Evolutionary conservation across 1,140 invertebrate genomes (phyloP), one percentile per base, ranked within the genome.

Genomic region (Papilio dardanus): DNA sequence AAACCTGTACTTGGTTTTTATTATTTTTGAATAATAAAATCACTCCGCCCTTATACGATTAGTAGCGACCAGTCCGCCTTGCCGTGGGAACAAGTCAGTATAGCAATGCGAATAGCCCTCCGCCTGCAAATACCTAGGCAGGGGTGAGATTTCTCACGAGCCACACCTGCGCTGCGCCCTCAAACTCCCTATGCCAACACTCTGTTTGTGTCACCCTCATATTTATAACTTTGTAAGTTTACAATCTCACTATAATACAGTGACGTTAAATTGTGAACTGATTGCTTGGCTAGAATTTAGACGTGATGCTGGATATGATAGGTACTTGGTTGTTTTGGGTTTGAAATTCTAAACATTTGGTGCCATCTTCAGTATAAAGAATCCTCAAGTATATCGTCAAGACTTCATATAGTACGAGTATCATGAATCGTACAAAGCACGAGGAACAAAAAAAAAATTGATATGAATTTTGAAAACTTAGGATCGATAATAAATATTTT

Each of bases 121-220:
- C 74, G 74, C 74, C 74, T 67, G 28, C 58, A 30, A 65, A 75
- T 66, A 67, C 54, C 74, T 75, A 75, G 69, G 42, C 69, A 82
- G 81, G 81, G 83, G 81, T 81, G 74, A 81, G 83, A 80, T 81
- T 84, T 84, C 83, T 81, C 81, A 84, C 81, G 79, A 78, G 69
- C 78, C 82, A 79, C 83, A 85, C 83, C 83, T 85, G 83, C 83
- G 31, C 50, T 19, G 73, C 69, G 77, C 83, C 82, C 84, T 85
- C 81, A 82, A 79, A 81, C 77, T 76, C 76, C 75, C 71, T 24
- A 30, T 50, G 19, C 54, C 10, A 62, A 62, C 54, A 62, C 12
- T 28, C 10, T 30, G 37, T 42, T 71, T 71, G 58, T 40, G 76
- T 76, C 28, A 73, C 50, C 35, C 16, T 24, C n/a, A 46, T 1